phyloP scores from a whole-genome alignment of 1,140 invertebrate genomes.

The Pygmarrhopalites habei region DNA sequence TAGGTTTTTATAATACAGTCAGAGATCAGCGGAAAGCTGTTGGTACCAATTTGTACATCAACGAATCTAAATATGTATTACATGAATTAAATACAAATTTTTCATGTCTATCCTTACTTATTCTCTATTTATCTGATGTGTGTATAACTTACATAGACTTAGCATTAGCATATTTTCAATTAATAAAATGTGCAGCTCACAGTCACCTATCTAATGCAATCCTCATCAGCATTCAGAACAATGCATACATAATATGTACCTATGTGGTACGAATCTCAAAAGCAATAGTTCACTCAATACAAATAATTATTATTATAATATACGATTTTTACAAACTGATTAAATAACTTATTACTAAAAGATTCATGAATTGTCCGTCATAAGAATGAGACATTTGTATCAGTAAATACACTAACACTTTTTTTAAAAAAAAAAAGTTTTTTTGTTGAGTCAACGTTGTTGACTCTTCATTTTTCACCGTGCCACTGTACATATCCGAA shows the following conservation, averaged over 20 bases:
- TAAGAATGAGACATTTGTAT: neutral
- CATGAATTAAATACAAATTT: no score
- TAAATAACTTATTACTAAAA: neutral
- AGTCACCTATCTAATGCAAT: no score
- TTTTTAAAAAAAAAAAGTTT: neutral
- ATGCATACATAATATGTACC: neutral
- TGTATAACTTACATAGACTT: no score
- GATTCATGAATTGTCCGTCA: neutral
- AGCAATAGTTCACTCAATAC: neutral
- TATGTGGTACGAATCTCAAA: neutral
- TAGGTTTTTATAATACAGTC: neutral
- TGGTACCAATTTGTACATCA: neutral
- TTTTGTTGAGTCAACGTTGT: neutral
- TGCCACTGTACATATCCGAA: neutral
- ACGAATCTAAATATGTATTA: no score
- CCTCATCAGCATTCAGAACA: no score
- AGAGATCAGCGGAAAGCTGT: slow-evolving; percentile 16
- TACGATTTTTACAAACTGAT: neutral
- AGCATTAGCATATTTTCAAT: no score
- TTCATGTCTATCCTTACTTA: no score
- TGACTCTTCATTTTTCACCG: neutral
- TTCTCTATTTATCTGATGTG: no score
- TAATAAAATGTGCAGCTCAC: no score
- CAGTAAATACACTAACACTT: neutral
- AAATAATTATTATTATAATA: neutral